phyloP scores from a whole-genome alignment of 2,113 vertebrate genomes.

The Chloropsis cyanopogon region DNA sequence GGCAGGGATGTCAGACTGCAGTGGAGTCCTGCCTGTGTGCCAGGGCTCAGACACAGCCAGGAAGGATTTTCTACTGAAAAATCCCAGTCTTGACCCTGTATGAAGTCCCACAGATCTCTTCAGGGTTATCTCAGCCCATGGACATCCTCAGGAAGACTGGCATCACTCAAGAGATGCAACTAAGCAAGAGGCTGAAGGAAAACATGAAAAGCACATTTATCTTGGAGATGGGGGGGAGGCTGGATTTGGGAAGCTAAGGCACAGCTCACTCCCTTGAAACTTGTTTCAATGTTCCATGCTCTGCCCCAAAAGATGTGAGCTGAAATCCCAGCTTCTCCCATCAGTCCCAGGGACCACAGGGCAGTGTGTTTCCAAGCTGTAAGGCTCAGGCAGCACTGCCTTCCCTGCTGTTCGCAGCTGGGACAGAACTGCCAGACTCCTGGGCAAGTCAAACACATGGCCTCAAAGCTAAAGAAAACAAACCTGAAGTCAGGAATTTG shows the following conservation, averaged over 20 bases:
- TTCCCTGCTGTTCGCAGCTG: not conserved
- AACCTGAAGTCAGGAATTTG: not conserved
- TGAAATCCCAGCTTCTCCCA: not conserved
- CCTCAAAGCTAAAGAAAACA: not conserved
- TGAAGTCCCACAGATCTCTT: not conserved
- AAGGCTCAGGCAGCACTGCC: not conserved
- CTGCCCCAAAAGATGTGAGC: not conserved
- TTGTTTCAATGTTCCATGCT: rapidly evolving
- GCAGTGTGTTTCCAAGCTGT: not conserved
- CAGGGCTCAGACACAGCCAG: not conserved
- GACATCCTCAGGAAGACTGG: not conserved
- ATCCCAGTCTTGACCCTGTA: not conserved
- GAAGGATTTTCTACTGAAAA: not conserved
- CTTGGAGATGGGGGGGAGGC: not conserved
- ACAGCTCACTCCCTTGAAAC: not conserved
- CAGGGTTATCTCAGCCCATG: not conserved
- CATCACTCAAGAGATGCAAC: not conserved
- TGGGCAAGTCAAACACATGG: not conserved
- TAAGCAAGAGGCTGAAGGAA: not conserved
- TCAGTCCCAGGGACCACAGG: not conserved
- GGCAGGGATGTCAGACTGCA: not conserved
- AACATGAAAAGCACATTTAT: not conserved
- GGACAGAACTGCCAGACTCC: not conserved
- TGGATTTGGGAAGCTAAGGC: not conserved
- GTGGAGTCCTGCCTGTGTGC: not conserved